These are phyloP conservation scores for Hippocampus barbouri DNA, from an alignment of 2,113 vertebrate genomes.

Conservation along the genomic window DNA sequence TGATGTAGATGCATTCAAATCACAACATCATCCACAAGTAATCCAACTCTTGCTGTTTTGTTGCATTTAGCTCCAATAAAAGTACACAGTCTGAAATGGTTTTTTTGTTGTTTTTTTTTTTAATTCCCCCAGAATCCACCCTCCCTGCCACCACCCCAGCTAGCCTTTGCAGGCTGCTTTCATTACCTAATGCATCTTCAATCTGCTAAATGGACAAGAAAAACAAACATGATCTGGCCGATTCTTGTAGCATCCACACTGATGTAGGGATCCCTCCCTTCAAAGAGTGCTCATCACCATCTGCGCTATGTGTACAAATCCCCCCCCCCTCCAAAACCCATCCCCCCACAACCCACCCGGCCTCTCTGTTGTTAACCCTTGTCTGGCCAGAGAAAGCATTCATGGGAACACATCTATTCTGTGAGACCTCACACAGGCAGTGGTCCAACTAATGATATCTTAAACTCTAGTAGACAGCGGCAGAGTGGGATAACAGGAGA, in stretches of 20 bases:
- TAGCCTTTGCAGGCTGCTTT: conserved; percentile 41
- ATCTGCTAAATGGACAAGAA: conserved; percentile 61
- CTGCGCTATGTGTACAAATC: conserved; percentile 12
- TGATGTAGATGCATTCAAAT: conserved; percentile 60
- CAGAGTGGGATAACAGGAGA: background rate
- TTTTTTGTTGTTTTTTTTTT: background rate
- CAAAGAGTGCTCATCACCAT: conserved; percentile 37
- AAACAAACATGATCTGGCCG: conserved; percentile 15
- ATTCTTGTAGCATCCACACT: conserved; percentile 19
- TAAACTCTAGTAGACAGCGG: background rate
- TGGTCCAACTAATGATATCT: conserved; percentile 14
- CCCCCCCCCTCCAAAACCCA: conserved; percentile 51
- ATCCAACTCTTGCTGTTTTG: conserved; percentile 48
- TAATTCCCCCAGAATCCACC: background rate
- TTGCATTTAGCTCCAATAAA: background rate
- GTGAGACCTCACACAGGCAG: conserved; percentile 26
- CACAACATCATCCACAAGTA: conserved; percentile 54
- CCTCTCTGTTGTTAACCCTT: conserved; percentile 59
- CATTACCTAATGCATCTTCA: conserved; percentile 69
- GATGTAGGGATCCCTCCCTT: conserved; percentile 29
- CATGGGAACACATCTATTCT: conserved; percentile 29
- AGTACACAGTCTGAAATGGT: background rate
- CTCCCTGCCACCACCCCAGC: background rate
- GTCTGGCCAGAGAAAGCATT: conserved; percentile 45
- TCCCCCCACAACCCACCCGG: conserved; percentile 48